Conservation (phyloP, 2,888 invertebrate genomes). For the Acholoe squamosa region DNA sequence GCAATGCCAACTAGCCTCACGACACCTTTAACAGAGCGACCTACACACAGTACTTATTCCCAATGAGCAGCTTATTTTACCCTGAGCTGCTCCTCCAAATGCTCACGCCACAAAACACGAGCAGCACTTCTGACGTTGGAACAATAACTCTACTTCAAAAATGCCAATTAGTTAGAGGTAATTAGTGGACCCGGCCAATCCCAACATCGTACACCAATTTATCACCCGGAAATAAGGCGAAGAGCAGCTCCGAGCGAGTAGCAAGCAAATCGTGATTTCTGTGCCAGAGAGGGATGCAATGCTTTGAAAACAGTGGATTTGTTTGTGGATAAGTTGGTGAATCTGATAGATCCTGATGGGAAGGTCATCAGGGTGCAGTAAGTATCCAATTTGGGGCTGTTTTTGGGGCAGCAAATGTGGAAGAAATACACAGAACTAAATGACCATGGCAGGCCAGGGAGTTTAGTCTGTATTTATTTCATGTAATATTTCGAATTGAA, state of each 20-base stretch:
- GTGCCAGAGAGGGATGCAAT: not conserved
- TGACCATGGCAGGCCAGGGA: too few species aligned
- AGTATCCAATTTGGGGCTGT: too few species aligned
- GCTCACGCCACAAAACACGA: not conserved
- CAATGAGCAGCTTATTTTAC: too few species aligned
- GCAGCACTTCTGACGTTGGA: not conserved
- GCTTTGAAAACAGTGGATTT: not conserved
- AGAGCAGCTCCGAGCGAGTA: not conserved
- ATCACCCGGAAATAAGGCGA: not conserved
- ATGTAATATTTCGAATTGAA: too few species aligned
- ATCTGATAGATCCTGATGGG: not conserved
- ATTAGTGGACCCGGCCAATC: not conserved
- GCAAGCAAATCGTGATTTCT: not conserved
- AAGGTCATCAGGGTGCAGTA: not conserved
- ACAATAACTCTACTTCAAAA: slow-evolving; percentile 19
- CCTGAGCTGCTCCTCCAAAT: not conserved
- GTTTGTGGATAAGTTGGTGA: not conserved
- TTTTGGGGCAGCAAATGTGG: too few species aligned
- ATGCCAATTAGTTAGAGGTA: slow-evolving; percentile 12
- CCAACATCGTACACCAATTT: not conserved
- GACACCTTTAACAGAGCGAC: too few species aligned
- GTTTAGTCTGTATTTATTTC: too few species aligned
- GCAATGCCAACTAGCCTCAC: too few species aligned
- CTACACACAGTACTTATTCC: too few species aligned
- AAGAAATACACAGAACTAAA: too few species aligned